Percentiles rank a stretch among this genome's conserved stretches.
These are phyloP conservation scores for Serranus cabrilla DNA, from an alignment of 2,797 vertebrate species.

Conservation along the genomic window DNA sequence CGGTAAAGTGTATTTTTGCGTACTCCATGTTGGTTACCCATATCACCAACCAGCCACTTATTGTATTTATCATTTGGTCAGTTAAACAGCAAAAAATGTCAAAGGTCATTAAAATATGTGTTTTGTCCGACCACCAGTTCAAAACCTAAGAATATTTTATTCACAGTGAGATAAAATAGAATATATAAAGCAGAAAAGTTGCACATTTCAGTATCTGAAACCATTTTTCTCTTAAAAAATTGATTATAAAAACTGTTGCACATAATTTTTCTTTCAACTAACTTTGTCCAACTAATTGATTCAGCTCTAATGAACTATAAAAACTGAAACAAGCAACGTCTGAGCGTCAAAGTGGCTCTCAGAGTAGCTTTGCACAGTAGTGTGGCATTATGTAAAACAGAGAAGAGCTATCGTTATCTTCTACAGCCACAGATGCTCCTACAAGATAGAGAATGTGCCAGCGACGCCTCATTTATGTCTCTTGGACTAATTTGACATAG, in stretches of 20 bases:
- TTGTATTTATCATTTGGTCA: not conserved
- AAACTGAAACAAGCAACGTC: not conserved
- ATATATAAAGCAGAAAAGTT: not conserved
- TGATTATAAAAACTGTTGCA: not conserved
- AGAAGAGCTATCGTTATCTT: too few species aligned
- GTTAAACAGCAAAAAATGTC: not conserved
- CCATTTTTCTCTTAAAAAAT: not conserved
- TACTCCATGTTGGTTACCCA: not conserved
- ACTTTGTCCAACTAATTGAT: not conserved
- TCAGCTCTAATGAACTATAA: not conserved
- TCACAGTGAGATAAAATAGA: not conserved
- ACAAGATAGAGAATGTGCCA: too few species aligned
- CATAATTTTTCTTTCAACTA: not conserved
- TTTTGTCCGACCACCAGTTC: not conserved
- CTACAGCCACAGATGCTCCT: too few species aligned
- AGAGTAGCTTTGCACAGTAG: not conserved
- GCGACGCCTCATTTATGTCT: too few species aligned
- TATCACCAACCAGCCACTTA: not conserved
- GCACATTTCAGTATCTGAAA: not conserved
- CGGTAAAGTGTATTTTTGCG: too few species aligned
- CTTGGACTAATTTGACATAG: too few species aligned
- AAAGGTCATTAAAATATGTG: not conserved
- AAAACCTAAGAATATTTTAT: not conserved
- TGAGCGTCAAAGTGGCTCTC: not conserved
- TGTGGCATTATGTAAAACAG: not conserved